Conservation (phyloP, 2,888 invertebrate genomes). For the Sycophila texana region DNA sequence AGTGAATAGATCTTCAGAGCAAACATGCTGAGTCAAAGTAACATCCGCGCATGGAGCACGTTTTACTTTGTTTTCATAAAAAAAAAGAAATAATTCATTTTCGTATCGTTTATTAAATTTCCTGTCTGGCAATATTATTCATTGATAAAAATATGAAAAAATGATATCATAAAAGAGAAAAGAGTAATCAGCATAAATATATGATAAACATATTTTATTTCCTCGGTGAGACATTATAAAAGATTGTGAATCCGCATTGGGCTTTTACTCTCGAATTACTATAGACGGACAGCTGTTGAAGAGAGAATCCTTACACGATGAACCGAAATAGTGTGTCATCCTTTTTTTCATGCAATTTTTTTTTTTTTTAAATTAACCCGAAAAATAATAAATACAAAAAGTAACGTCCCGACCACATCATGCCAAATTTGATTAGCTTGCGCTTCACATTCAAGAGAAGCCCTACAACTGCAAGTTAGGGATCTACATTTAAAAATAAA, state of each 20-base stretch:
- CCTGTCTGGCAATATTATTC: no score
- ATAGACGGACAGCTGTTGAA: conserved; percentile 27
- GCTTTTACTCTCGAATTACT: conserved; percentile 11
- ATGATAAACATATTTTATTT: neutral
- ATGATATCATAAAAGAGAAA: no score
- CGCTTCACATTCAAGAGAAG: no score
- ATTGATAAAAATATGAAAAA: no score
- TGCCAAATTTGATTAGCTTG: no score
- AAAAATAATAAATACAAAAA: no score
- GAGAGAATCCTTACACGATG: conserved; percentile 31
- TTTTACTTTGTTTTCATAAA: neutral
- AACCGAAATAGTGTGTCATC: no score
- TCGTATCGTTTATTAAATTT: neutral
- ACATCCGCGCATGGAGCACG: neutral
- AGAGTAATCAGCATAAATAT: neutral
- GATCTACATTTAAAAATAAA: no score
- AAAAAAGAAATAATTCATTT: neutral
- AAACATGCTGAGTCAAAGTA: neutral
- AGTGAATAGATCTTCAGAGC: neutral
- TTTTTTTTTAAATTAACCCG: no score
- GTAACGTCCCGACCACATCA: no score
- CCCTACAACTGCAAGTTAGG: no score
- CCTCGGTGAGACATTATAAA: neutral
- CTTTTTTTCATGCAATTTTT: no score
- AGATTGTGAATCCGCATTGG: neutral